Evolutionary conservation across 2,797 vertebrate genomes (phyloP).

Genomic region (Sparus aurata): DNA sequence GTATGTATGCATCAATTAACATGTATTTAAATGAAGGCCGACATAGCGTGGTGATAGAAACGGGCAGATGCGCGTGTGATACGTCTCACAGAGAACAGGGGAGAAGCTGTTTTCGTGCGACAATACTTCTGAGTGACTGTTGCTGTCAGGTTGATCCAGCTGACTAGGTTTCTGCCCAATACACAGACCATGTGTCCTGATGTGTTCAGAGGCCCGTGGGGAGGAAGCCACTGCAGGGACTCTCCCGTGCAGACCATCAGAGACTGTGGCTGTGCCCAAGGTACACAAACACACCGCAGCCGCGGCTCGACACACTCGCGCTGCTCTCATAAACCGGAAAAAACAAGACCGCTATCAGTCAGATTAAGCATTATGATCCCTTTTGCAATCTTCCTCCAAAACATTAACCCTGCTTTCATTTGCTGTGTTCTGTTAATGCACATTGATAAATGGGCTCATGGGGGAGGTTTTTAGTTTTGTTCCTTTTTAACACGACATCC

Average conservation of each 20-base stretch:
- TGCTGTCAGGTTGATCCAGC: constrained; percentile 30
- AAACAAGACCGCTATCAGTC: background rate
- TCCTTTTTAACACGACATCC: background rate
- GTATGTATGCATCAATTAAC: constrained; percentile 79
- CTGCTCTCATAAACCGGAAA: constrained; percentile 16
- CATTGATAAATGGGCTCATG: background rate
- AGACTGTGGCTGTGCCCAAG: constrained; percentile 91
- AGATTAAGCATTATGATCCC: constrained; percentile 2
- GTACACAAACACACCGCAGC: constrained; percentile 74
- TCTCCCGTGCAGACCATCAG: constrained; percentile 94
- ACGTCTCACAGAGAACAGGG: background rate
- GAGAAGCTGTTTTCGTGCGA: background rate
- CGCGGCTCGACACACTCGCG: constrained; percentile 5
- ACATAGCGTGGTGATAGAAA: background rate
- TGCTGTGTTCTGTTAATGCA: background rate
- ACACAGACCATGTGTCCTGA: constrained; percentile 97
- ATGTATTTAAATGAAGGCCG: background rate
- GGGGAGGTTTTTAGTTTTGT: background rate
- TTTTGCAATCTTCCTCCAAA: constrained; percentile 15
- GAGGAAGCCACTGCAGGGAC: constrained; percentile 94
- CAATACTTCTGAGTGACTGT: constrained; percentile 1
- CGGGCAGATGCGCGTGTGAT: background rate
- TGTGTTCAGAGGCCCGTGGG: constrained; percentile 94
- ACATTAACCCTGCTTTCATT: constrained; percentile 27
- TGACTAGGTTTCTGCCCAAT: constrained; percentile 54